A percentile compares a stretch with the other conserved stretches of the same genome.
These are phyloP conservation scores for Nomada fabriciana DNA, from an alignment of 2,888 invertebrate genomes.

Conservation along the genomic window DNA sequence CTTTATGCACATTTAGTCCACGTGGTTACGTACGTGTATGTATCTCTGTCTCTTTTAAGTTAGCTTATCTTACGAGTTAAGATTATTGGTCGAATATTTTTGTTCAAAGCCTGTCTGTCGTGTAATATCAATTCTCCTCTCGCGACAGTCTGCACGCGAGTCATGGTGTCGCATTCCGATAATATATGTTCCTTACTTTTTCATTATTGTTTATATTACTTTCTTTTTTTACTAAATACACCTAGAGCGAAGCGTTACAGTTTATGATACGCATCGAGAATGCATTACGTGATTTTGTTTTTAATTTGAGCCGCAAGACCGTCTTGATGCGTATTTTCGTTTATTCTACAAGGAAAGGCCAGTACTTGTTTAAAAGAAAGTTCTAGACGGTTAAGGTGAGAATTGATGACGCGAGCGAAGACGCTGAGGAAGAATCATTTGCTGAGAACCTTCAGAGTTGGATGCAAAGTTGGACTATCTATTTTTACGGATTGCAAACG, in stretches of 20 bases:
- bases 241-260: conserved; percentile 40
- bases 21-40: conserved; percentile 1
- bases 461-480: not conserved
- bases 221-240: conserved; percentile 33
- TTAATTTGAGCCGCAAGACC: conserved; percentile 3
- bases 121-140: conserved; percentile 38
- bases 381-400: conserved; percentile 53
- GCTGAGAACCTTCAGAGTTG: not conserved
- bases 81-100: conserved; percentile 72
- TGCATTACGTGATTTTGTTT: not conserved
- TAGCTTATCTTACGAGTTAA: conserved; percentile 65
- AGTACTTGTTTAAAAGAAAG: conserved; percentile 53
- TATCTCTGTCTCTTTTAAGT: conserved; percentile 12
- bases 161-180: conserved; percentile 3
- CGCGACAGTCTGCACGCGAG: conserved; percentile 7
- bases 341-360: conserved; percentile 66
- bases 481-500: not conserved
- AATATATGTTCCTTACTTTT: not conserved
- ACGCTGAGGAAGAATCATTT: conserved; percentile 4
- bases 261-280: conserved; percentile 24
- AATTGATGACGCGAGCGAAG: conserved; percentile 56
- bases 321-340: conserved; percentile 26
- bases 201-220: not conserved
- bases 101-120: conserved; percentile 50
- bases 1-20: conserved; percentile 17